Base-by-base conservation (phyloP, 1,140 invertebrate genomes). In the Drosophila baimaii region DNA sequence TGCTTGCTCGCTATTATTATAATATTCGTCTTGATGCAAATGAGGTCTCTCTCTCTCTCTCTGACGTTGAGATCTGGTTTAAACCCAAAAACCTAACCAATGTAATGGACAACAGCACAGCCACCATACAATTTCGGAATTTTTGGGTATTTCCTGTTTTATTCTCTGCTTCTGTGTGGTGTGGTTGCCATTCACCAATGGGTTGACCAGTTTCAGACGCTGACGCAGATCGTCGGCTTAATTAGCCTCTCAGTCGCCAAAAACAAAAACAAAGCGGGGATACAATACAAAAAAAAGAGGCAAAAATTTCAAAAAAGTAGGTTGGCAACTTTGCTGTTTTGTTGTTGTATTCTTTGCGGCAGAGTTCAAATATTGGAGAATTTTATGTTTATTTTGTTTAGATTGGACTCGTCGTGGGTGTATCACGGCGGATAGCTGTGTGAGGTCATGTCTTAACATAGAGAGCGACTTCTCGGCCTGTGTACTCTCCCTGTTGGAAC, bases 401-500 rank as follows among this genome's bases (percentile, higher is more conserved):
- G 35, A 76, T 68, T 77, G 52, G 44, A 47, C 55, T 25, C n/a
- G n/a, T 69, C 31, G 73, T 77, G 63, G 75, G 75, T 77, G 75
- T 77, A 56, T 31, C 62, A 29, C 21, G 19, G 35, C 19, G 56
- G 7, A 41, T 52, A 52, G 56, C 35, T 35, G 33, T 35, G 33
- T 78, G 76, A 78, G 76, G 76, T 78, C 76, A 78, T 78, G 66
- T 46, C 66, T 64, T 77, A 71, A 70, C 64, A 62, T 77, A 77
- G 55, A 47, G 46, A 46, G 58, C 15, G 55, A 39, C 23, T 54
- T 15, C 23, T 25, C n/a, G 52, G 52, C 15, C 10, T 17, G 33
- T 17, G n/a, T n/a, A n/a, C 43, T 41, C 43, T 5, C 12, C 15
- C 17, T 5, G 15, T 6, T n/a, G 33, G 4, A 58, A 29, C 23